Evolutionary conservation across 2,797 vertebrate species (phyloP), one percentile per base, ranked within the genome.

Genomic region (Chelon labrosus): DNA sequence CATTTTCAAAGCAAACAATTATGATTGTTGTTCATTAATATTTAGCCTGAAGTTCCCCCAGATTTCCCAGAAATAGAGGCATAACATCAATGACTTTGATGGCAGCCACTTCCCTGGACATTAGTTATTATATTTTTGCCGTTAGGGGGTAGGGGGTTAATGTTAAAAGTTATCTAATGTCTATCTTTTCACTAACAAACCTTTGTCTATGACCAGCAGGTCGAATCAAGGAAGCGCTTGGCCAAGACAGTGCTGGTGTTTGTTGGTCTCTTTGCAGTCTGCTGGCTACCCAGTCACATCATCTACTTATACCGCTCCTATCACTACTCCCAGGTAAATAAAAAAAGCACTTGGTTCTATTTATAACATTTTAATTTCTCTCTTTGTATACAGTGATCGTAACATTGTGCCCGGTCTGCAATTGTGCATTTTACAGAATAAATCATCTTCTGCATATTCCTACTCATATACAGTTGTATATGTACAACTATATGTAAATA

Each of bases 231-330:
- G 37, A 98, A 97, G 87, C 96, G 98, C 8, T 94, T 99, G 59
- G 97, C 98, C 75, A 98, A 96, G 89, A 99, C 95, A 0, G 97
- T 99, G 12, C 92, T 98, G 86, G 97, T 99, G 83, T 98, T 99
- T 13, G 98, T 98, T 63, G 96, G 93, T 58, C 95, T 99, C 73
- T 99, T 99, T 17, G 98, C 98, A 13, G 91, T 98, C 38, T 99
- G 97, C 84, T 99, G 97, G 98, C 96, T 99, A 14, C 97, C 98
- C 54, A 98, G 94, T 77, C 98, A 99, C 0, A 37, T 97, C 70
- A 95, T 99, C 92, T 99, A 97, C 90, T 88, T 99, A 31, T 98
- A 99, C 73, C 97, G 98, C 2, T 99, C 97, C 74, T 99, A 97
- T 88, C 96, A 97, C 92, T 98, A 99, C 85, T 95, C 95, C 0